A percentile compares a stretch with the other conserved stretches of the same genome.
These are phyloP conservation scores for Pseudolaguvia tuberculata DNA, from an alignment of 2,113 vertebrate species.

Conservation along the genomic window DNA sequence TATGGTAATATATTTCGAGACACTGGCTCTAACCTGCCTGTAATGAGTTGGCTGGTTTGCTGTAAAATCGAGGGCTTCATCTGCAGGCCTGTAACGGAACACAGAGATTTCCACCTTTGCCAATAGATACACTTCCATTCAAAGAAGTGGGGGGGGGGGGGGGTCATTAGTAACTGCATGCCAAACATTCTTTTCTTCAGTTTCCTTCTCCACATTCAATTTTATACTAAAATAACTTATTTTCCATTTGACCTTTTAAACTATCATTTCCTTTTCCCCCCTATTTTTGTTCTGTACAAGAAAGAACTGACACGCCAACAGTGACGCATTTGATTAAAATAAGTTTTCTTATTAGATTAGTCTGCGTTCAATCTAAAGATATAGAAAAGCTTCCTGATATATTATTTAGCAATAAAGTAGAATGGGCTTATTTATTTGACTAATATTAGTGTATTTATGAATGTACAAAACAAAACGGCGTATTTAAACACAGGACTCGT, in stretches of 20 bases:
- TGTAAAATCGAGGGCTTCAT: background rate
- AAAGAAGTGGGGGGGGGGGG: no score
- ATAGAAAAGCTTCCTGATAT: background rate
- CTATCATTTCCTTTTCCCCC: background rate
- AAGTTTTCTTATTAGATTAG: no score
- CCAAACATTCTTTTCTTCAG: background rate
- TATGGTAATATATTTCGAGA: no score
- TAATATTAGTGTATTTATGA: slow-evolving; percentile 19
- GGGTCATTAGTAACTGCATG: background rate
- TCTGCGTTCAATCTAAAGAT: no score
- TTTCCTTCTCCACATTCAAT: background rate
- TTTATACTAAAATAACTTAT: background rate
- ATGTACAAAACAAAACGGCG: background rate
- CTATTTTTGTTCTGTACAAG: background rate
- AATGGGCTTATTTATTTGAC: slow-evolving; percentile 6
- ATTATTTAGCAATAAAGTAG: slow-evolving; percentile 1
- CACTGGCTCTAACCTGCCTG: no score
- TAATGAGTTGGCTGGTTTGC: no score
- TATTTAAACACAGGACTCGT: background rate
- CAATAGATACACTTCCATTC: no score
- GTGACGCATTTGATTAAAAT: background rate
- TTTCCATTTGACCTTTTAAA: background rate
- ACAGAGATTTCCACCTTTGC: background rate
- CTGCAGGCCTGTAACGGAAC: background rate
- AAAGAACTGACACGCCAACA: background rate